phyloP scores from a whole-genome alignment of 2,797 vertebrate species.

The Aselliscus stoliczkanus region DNA sequence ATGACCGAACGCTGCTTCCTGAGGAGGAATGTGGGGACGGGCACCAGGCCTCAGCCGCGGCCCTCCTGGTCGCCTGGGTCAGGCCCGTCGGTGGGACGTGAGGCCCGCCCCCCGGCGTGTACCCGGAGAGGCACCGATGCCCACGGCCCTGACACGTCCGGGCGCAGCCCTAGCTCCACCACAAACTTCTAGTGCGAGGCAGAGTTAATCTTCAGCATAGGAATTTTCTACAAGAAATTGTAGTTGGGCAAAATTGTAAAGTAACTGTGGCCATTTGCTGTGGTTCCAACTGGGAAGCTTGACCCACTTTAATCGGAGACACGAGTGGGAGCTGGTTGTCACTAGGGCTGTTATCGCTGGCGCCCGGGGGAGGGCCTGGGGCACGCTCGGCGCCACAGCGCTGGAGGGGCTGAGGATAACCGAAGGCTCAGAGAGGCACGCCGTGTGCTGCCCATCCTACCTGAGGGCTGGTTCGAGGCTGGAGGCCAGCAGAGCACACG shows the following conservation, averaged over 20 bases:
- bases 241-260: not conserved
- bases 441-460: no score
- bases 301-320: not conserved
- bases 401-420: not conserved
- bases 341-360: not conserved
- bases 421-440: not conserved
- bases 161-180: not conserved
- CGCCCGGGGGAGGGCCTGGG: not conserved
- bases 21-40: not conserved
- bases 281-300: not conserved
- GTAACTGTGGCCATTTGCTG: not conserved
- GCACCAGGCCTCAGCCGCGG: no score
- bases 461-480: no score
- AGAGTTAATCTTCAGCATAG: not conserved
- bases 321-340: not conserved
- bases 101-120: not conserved
- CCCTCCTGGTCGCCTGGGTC: no score
- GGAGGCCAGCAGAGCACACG: no score
- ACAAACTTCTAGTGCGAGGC: conserved; percentile 25
- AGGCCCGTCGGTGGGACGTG: no score
- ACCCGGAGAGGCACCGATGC: conserved; percentile 37
- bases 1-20: not conserved
- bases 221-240: not conserved
- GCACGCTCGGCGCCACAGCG: not conserved
- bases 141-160: not conserved